Base-by-base conservation (phyloP, 2,888 invertebrate genomes). In the Deilephila elpenor region DNA sequence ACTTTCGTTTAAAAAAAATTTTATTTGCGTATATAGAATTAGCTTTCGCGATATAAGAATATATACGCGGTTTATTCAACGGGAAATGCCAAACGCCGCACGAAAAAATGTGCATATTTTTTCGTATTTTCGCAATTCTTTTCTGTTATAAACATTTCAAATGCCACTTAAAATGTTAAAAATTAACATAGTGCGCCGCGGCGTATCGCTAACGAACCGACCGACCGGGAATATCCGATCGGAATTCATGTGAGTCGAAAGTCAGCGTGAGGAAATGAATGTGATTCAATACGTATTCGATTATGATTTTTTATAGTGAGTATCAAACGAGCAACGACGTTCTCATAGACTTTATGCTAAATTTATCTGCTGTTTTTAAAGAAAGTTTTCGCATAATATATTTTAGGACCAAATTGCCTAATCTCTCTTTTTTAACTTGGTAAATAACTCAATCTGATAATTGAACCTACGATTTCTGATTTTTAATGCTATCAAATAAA, bases 1-100 rank as follows among this genome's bases (percentile, higher is more conserved):
- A 60, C 29, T 59, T 59, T 59, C 59, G 17, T 60, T 29, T 29
- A 32, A 25, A 25, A 14, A 60, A n/a, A n/a, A n/a, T 60, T 60
- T 60, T 60, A 60, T 60, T 60, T n/a, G n/a, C 60, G 60, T 60
- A 14, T 17, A 60, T 25, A 60, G 60, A 14, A 60, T 60, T 60
- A 60, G 60, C 60, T 25, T 14, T 25, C 17, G 60, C 60, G 6
- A 59, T 25, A 60, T 56, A 56, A n/a, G 56, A 56, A n/a, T 56
- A 56, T 44, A 44, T 44, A 44, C 56, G 19, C 17, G 56, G 56
- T 56, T 56, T 17, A 56, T 56, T 56, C 56, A 56, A n/a, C 56
- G 19, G 56, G 56, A 56, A 56, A 56, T n/a, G 7, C n/a, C 56
- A 56, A 56, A 56, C n/a, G 56, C 17, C 5, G n/a, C 56, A n/a